A percentile compares a stretch with the other conserved stretches of the same genome.
These are phyloP conservation scores for Chelonia mydas DNA, from an alignment of 2,797 vertebrate genomes.

Conservation along the genomic window DNA sequence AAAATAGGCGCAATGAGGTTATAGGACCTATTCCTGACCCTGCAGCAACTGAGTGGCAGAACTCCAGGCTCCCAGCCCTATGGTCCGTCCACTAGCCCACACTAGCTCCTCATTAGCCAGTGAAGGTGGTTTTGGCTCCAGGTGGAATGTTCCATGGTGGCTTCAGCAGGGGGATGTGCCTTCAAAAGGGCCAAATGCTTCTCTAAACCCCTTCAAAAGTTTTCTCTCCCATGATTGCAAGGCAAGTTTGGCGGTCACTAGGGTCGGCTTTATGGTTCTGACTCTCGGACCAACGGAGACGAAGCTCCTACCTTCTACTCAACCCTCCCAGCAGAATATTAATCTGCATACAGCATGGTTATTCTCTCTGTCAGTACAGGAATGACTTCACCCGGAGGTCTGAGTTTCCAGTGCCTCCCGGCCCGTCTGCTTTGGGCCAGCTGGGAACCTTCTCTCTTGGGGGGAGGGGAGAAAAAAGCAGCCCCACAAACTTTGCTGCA, in stretches of 20 bases:
- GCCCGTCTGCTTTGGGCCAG: not conserved
- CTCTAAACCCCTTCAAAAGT: not conserved
- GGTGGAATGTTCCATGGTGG: not conserved
- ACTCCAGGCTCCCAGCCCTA: not conserved
- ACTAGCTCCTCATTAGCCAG: not conserved
- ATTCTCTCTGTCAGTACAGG: not conserved
- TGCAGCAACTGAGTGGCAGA: not conserved
- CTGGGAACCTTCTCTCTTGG: not conserved
- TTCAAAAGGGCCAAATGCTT: not conserved
- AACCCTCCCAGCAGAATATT: not conserved
- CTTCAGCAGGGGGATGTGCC: not conserved
- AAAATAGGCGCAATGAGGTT: not conserved
- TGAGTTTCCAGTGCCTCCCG: not conserved
- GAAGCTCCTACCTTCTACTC: not conserved
- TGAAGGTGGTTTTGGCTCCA: not conserved
- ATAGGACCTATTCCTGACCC: not conserved
- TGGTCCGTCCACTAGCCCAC: not conserved
- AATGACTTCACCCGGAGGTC: rapidly evolving
- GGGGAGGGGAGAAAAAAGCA: no score
- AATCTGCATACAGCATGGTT: not conserved
- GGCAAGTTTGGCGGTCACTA: not conserved
- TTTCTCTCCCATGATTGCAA: not conserved
- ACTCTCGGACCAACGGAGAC: not conserved
- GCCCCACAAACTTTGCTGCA: not conserved
- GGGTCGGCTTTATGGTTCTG: no score